Evolutionary conservation across 1,140 invertebrate species (phyloP), one percentile per base, ranked within the genome.

Genomic region (Drosophila simulans): DNA sequence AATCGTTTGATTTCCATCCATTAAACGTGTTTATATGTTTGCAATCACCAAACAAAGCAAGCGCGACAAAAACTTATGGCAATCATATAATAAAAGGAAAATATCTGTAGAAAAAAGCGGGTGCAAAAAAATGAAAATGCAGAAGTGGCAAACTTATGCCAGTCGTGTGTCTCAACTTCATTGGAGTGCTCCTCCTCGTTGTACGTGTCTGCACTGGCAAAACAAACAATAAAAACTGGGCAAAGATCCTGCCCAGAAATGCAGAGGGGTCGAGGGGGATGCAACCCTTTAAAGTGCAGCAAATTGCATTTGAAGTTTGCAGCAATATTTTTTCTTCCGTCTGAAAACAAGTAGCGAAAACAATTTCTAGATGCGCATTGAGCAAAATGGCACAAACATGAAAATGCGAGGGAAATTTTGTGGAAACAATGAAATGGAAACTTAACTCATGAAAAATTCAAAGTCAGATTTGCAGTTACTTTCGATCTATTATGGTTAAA

Each of bases 11-110:
- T 71, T 70, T 34, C 68, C 15, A 70, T n/a, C 68, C 68, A 71
- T 71, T 71, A 69, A 69, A 69, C 65, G 68, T 57, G 68, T 70
- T 74, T 74, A 64, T 72, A 57, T 58, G 46, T 69, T 69, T 58
- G 53, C 64, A 72, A 52, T 72, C 68, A 63, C 51, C 74, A 74
- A 74, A 70, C 71, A 74, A 64, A 63, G 45, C 69, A 49, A 73
- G 56, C 58, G 69, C 71, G 69, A 74, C 71, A 74, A 74, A 63
- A 74, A 74, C 71, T 74, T 74, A 74, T 74, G 71, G 70, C 71
- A 74, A 74, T 74, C 71, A 74, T 74, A 74, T 74, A 74, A 75
- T 75, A 75, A 75, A 75, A 75, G 43, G 17, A 75, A 75, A 74
- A 74, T 73, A 74, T 25, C 68, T 39, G 35, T 15, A 40, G 15